These are phyloP conservation scores for Ptycholaimellus sp. DNA, from an alignment of 2,888 invertebrate genomes.

Conservation along the genomic window DNA sequence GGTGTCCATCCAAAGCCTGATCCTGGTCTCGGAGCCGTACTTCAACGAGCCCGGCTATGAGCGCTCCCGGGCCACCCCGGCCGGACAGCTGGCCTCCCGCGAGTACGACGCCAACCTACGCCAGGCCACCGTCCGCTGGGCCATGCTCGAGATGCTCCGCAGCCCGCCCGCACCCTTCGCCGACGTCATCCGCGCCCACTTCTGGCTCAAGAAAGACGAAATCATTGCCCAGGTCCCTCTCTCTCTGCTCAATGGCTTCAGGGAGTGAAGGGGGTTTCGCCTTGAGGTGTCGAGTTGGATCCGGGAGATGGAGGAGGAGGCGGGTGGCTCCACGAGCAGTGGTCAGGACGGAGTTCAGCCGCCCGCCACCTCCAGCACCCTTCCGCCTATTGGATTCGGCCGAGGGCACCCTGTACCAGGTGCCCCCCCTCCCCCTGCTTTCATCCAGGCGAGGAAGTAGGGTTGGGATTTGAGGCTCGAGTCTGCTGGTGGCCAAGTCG, in stretches of 20 bases:
- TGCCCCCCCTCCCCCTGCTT: too few relatives aligned
- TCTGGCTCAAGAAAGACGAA: conserved; percentile 74
- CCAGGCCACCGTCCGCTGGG: conserved; percentile 81
- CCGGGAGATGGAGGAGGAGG: not conserved
- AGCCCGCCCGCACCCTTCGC: conserved; percentile 73
- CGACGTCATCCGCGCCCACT: conserved; percentile 71
- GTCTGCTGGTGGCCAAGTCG: conserved; percentile 37
- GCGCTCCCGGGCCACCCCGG: conserved; percentile 27
- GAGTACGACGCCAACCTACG: conserved; percentile 86
- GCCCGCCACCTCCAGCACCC: too few relatives aligned
- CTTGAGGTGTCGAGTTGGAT: conserved; percentile 1
- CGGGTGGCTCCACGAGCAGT: conserved; percentile 5
- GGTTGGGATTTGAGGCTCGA: conserved; percentile 38
- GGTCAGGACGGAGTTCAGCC: too few relatives aligned
- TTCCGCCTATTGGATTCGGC: too few relatives aligned
- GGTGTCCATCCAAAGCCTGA: conserved; percentile 30
- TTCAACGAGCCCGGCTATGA: conserved; percentile 32
- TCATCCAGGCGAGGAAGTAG: not conserved
- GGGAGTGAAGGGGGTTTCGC: too few relatives aligned
- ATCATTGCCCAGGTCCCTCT: conserved; percentile 52
- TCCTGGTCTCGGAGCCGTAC: conserved; percentile 30
- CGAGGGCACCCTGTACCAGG: too few relatives aligned
- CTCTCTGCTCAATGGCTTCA: too few relatives aligned
- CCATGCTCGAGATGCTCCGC: conserved; percentile 72
- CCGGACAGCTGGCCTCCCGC: conserved; percentile 61